Conservation (phyloP, 2,888 invertebrate species). For the Limnephilus lunatus region DNA sequence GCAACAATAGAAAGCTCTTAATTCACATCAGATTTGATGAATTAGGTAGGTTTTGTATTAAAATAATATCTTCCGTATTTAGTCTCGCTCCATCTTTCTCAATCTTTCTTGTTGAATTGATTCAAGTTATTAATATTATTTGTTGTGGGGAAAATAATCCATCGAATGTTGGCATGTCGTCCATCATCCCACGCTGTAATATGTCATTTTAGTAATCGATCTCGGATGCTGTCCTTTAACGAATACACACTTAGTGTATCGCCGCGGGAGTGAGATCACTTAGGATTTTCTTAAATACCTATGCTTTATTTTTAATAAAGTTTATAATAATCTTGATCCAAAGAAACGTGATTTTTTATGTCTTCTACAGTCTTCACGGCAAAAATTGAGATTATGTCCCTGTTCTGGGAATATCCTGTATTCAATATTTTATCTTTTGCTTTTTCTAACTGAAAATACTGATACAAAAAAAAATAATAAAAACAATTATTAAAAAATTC, state of each 20-base stretch:
- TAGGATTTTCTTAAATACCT: not conserved
- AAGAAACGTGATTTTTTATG: too few relatives aligned
- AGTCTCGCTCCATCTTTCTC: not conserved
- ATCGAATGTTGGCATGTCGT: slow-evolving; percentile 53
- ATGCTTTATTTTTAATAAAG: not conserved
- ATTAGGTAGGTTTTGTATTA: not conserved
- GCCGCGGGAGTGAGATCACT: not conserved
- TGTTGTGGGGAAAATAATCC: slow-evolving; percentile 46
- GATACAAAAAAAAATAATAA: too few relatives aligned
- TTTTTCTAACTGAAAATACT: too few relatives aligned
- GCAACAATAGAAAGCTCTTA: not conserved
- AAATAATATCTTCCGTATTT: not conserved
- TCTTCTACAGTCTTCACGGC: too few relatives aligned
- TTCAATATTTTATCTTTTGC: too few relatives aligned
- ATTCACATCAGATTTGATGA: not conserved
- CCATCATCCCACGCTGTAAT: slow-evolving; percentile 59
- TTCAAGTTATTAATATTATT: slow-evolving; percentile 9
- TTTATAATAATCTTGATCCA: not conserved
- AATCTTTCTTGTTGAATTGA: not conserved
- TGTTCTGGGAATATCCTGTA: too few relatives aligned
- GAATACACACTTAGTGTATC: not conserved
- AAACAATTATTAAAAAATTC: too few relatives aligned
- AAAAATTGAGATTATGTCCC: too few relatives aligned
- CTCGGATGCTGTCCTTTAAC: slow-evolving; percentile 2
- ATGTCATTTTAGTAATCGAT: slow-evolving; percentile 61